Conservation (phyloP, 2,797 vertebrate genomes). For the Acanthiza pusilla region DNA sequence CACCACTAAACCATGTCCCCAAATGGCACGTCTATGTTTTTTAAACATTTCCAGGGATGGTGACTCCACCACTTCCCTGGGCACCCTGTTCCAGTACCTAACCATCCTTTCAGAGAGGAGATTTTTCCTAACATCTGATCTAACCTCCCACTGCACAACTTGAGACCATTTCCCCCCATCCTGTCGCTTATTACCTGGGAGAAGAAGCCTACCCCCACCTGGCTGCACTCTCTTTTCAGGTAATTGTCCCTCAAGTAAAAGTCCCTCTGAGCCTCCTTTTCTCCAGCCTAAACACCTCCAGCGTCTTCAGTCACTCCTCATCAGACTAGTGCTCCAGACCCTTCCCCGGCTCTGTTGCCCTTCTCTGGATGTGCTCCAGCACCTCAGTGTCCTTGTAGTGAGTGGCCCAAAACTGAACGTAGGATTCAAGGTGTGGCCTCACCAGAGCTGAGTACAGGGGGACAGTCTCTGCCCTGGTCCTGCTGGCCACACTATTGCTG, state of each 20-base stretch:
- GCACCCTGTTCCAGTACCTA: not conserved
- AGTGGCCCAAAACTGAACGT: not conserved
- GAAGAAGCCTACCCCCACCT: not conserved
- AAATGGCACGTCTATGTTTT: not conserved
- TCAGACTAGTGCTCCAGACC: not conserved
- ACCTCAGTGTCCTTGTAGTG: fast-evolving
- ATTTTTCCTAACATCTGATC: too few species aligned
- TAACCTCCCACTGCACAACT: not conserved
- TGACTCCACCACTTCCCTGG: not conserved
- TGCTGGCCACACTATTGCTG: not conserved
- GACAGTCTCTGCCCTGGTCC: fast-evolving
- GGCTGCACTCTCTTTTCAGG: not conserved
- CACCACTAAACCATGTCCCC: not conserved
- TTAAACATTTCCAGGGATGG: not conserved
- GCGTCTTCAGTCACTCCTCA: not conserved
- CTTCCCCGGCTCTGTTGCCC: fast-evolving
- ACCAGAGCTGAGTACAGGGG: fast-evolving
- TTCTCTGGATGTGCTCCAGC: not conserved
- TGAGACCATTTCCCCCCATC: not conserved
- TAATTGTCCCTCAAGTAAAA: not conserved
- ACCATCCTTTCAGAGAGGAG: not conserved
- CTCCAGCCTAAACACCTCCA: not conserved
- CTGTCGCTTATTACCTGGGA: not conserved
- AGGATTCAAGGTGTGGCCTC: fast-evolving
- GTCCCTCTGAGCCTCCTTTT: not conserved